These are phyloP conservation scores for Hemiscyllium ocellatum DNA, from an alignment of 2,113 vertebrate species.

Conservation along the genomic window DNA sequence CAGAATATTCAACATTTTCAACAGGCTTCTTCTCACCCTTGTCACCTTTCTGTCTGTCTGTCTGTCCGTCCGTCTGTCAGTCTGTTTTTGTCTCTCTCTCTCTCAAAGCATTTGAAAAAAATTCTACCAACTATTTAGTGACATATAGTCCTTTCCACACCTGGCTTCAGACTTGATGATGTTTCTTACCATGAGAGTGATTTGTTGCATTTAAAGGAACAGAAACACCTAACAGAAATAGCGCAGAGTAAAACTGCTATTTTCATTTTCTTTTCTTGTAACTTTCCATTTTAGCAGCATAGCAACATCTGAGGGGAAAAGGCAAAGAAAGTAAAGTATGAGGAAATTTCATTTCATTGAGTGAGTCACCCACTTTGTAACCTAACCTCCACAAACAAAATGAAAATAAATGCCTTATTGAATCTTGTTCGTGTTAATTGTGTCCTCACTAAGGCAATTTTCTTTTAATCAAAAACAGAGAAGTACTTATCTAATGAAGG, in stretches of 20 bases:
- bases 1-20: neutral
- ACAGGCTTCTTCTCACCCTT: neutral
- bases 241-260: neutral
- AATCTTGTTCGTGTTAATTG: neutral
- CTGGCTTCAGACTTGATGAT: neutral
- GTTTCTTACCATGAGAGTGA: neutral
- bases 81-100: neutral
- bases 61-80: neutral
- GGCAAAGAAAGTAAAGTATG: neutral
- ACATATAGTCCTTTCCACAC: neutral
- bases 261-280: slow-evolving; percentile 4
- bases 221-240: slow-evolving; percentile 9
- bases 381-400: neutral
- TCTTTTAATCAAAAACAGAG: neutral
- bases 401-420: neutral
- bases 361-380: neutral
- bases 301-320: neutral
- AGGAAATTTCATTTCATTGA: neutral
- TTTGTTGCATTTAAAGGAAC: slow-evolving; percentile 13
- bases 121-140: neutral
- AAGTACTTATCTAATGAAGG: neutral
- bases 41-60: neutral
- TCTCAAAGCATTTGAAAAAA: neutral
- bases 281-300: neutral
- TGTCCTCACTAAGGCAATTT: neutral